phyloP scores from a whole-genome alignment of 2,113 vertebrate genomes.

The Falcunculus frontatus region DNA sequence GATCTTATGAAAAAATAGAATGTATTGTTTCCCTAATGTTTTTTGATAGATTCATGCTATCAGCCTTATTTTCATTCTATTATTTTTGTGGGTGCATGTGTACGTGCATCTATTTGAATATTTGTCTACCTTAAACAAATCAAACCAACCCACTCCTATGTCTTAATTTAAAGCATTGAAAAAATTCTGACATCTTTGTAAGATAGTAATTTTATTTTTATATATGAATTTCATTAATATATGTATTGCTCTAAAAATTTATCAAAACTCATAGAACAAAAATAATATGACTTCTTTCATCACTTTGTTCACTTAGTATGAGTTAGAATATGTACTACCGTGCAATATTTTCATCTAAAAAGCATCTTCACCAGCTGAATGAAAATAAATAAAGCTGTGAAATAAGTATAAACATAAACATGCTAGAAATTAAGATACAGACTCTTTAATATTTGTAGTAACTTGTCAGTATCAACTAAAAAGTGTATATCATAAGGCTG shows the following conservation, averaged over 20 bases:
- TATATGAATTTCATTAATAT: not conserved
- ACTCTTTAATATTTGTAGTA: not conserved
- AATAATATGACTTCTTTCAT: not conserved
- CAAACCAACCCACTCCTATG: not conserved
- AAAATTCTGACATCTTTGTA: not conserved
- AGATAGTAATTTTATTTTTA: not conserved
- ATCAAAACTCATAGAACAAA: not conserved
- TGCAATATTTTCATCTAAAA: not conserved
- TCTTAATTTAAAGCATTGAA: not conserved
- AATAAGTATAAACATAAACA: not conserved
- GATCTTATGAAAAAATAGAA: not conserved
- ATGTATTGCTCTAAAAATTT: not conserved
- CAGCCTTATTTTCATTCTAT: not conserved
- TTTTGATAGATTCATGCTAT: not conserved
- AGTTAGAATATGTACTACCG: not conserved
- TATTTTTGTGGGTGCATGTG: not conserved
- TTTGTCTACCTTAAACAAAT: not conserved
- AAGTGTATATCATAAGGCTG: rapidly evolving
- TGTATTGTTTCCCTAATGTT: not conserved
- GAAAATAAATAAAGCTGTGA: not conserved
- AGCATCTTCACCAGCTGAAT: not conserved
- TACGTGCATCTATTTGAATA: not conserved
- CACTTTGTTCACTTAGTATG: not conserved
- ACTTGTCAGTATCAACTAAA: not conserved
- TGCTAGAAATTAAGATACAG: not conserved